Evolutionary conservation across 1,140 invertebrate species (phyloP).

Genomic region (Drosophila sulfurigaster): DNA sequence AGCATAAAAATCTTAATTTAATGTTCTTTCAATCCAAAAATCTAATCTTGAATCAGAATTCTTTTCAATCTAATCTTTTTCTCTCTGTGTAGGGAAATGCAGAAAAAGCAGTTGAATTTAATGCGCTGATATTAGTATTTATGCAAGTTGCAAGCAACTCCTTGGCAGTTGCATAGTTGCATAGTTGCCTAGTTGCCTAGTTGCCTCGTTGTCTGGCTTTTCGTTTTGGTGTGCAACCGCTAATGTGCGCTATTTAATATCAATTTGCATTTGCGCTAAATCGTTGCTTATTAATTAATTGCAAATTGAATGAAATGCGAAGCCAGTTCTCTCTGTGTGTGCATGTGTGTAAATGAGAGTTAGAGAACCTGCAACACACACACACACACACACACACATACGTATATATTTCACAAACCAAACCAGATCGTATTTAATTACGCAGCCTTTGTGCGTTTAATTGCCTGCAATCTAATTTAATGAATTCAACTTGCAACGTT

Average conservation of each 20-base stretch:
- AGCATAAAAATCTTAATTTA: too few species aligned
- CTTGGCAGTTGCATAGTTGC: too few species aligned
- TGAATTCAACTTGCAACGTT: constrained; percentile 33
- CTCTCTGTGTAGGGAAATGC: too few species aligned
- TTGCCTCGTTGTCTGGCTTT: not conserved
- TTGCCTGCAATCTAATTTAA: constrained; percentile 59
- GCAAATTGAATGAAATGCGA: constrained; percentile 53
- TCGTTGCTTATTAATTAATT: constrained; percentile 78
- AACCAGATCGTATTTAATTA: constrained; percentile 47
- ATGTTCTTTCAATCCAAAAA: too few species aligned
- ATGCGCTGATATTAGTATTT: too few species aligned
- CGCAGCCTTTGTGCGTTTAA: constrained; percentile 48
- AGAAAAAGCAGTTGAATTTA: too few species aligned
- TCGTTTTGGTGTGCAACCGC: constrained; percentile 46
- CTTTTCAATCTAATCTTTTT: too few species aligned
- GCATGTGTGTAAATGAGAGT: not conserved
- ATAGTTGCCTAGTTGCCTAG: too few species aligned
- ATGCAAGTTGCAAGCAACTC: too few species aligned
- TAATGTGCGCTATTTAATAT: constrained; percentile 76
- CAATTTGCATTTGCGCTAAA: constrained; percentile 73
- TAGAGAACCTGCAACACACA: not conserved
- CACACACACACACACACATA: not conserved
- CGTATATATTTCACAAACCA: constrained; percentile 1
- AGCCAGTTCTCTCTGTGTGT: not conserved
- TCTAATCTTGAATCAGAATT: too few species aligned